A percentile compares a stretch with the other conserved stretches of the same genome.
These are phyloP conservation scores for Atrichornis clamosus DNA, from an alignment of 2,113 vertebrate genomes.

Conservation along the genomic window DNA sequence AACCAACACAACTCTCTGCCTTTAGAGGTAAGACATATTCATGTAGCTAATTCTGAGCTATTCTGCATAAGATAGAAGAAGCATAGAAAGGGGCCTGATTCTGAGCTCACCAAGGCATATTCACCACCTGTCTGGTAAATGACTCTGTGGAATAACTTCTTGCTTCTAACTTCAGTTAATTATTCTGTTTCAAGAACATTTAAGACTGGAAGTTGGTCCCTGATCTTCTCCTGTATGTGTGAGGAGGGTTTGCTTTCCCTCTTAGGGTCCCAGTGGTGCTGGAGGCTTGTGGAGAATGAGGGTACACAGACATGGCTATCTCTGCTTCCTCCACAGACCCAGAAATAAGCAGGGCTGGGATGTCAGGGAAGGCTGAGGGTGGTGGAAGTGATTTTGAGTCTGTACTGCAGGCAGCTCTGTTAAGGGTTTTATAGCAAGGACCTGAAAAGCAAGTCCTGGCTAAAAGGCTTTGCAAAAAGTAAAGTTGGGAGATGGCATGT, in stretches of 20 bases:
- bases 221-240: background rate
- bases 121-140: background rate
- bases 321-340: background rate
- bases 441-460: background rate
- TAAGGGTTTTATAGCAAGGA: background rate
- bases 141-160: background rate
- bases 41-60: background rate
- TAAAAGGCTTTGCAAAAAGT: background rate
- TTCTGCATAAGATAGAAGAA: background rate
- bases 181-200: background rate
- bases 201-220: background rate
- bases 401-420: background rate
- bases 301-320: fast-evolving
- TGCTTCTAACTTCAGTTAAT: background rate
- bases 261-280: background rate
- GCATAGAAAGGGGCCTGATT: fast-evolving
- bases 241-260: too few relatives aligned
- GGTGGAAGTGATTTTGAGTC: background rate
- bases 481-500: fast-evolving
- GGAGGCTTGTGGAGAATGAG: background rate
- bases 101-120: background rate
- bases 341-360: background rate
- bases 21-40: background rate
- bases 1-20: background rate
- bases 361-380: fast-evolving